Base-by-base conservation (phyloP, 2,797 vertebrate genomes). In the Acanthurus tractus region DNA sequence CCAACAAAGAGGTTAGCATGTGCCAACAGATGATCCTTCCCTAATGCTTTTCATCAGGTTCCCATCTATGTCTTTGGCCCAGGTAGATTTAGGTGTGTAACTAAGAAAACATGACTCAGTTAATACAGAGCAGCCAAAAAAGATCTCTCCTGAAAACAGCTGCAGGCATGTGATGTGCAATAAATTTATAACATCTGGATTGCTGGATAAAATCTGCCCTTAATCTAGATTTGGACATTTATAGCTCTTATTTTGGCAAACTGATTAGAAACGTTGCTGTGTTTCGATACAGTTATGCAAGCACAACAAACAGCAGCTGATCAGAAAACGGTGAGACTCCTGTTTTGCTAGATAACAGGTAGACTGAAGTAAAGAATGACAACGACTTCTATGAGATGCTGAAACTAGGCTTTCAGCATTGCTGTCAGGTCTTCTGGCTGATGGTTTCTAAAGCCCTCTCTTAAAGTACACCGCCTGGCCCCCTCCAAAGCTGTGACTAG, bases 1-100 rank as follows among this genome's bases (percentile, higher is more conserved):
- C 81, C 76, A 70, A 44, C n/a, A 59, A 44, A 9, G 48, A 58
- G 36, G 34, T 6, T 29, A 56, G 53, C 18, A 44, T 23, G 9
- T 38, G 38, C 34, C 29, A 18, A n/a, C 40, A n/a, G 13, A 38
- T 48, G n/a, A 7, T 54, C 14, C 6, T 34, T 36, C 45, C 8
- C 22, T 40, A 56, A 9, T 25, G 48, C 13, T 17, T 36, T 63
- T 56, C 4, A 44, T 66, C 14, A 45, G 6, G 57, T 50, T 63
- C 46, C 34, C 10, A 25, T n/a, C 2, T n/a, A 25, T 61, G 58
- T n/a, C 15, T 44, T 25, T 18, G 44, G 17, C 25, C 38, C 3
- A 22, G 36, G n/a, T 20, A 12, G 14, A 25, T 45, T 61, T 45
- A 42, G 6, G 20, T 34, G 3, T 46, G 25, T n/a, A 34, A 44